Evolutionary conservation across 2,113 vertebrate genomes (phyloP), one percentile per base, ranked within the genome.

Genomic region (Lophotis ruficrista): DNA sequence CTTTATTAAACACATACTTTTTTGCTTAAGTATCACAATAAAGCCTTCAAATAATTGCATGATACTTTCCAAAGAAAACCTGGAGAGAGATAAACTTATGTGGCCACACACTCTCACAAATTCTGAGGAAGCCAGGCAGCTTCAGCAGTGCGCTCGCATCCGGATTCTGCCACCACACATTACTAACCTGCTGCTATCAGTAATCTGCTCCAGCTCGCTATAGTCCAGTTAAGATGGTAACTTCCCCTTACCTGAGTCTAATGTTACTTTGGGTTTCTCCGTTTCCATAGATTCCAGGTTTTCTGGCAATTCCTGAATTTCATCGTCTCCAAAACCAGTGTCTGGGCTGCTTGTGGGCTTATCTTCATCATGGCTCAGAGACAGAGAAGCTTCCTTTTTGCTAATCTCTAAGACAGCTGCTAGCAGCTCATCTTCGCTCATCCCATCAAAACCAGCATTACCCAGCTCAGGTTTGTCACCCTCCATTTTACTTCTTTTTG

Each of bases 391-490:
- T 97, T 97, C 99, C 98, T 79, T 98, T 97, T 72, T 99, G 97
- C 99, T 99, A 95, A 99, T 99, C 96, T 99, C 99, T 62, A 99
- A 96, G 86, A 99, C 99, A 12, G 99, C 99, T 6, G 98, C 99
- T 50, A 99, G 91, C 96, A 99, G 98, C 79, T 99, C 99, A 27
- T 99, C 99, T 54, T 99, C 99, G 0, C 98, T 99, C 94, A 99
- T 98, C 58, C 97, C 98, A 30, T 98, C 97, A 86, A 99, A 99
- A 64, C 99, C 98, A 7, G 98, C 61, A 25, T 97, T 98, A 73
- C 94, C 72, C 60, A 97, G 41, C 79, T 98, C 98, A 0, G 97
- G 87, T 78, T 98, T 98, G 60, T 96, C 95, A 54, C 94, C 66
- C 43, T 98, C 98, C 75, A 91, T 69, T 97, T 90, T 98, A 90